Base-by-base conservation (phyloP, 2,113 vertebrate genomes). In the Nannobrachium achirus region DNA sequence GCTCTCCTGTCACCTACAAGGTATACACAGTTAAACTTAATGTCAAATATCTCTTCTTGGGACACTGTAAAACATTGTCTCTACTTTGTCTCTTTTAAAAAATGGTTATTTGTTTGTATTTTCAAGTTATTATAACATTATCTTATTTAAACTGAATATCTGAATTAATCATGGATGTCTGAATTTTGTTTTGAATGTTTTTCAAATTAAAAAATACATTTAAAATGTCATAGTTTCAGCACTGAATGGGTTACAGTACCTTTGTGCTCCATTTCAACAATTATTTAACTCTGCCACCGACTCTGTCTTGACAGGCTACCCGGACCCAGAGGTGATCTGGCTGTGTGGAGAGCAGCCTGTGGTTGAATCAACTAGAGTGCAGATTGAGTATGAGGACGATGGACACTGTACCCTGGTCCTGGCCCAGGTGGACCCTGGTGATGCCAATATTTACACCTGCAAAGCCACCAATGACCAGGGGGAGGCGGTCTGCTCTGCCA, bases 281-380 rank as follows among this genome's bases (percentile, higher is more conserved):
- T 11, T 45, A 8, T 11, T 13, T n/a, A 33, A 33, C 25, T 33
- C 25, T 33, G 25, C 25, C 25, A 33, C 25, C 25, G 3, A 1
- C 25, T 33, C 16, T 10, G 1, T 70, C 13, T 53, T 40, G 44
- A 7, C 74, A 94, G 94, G 93, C 38, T 93, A 92, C 69, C 93
- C 93, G 2, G 92, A 94, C 63, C 92, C 93, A 1, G 93, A 93
- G 75, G 92, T 94, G 81, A 65, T 92, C 55, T 94, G 94, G 93
- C 75, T 93, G 25, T 75, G 81, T 56, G 90, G 85, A 0, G 64
- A 84, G 3, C 76, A 86, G 45, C 88, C 90, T 2, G 19, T 93
- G 51, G 66, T 66, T 25, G 90, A 93, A 67, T 89, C 87, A 0
- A 46, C 85, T 6, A 19, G 49, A 2, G 76, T 89, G n/a, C 79